Conservation (phyloP, 2,113 vertebrate genomes). For the Percina caprodes region DNA sequence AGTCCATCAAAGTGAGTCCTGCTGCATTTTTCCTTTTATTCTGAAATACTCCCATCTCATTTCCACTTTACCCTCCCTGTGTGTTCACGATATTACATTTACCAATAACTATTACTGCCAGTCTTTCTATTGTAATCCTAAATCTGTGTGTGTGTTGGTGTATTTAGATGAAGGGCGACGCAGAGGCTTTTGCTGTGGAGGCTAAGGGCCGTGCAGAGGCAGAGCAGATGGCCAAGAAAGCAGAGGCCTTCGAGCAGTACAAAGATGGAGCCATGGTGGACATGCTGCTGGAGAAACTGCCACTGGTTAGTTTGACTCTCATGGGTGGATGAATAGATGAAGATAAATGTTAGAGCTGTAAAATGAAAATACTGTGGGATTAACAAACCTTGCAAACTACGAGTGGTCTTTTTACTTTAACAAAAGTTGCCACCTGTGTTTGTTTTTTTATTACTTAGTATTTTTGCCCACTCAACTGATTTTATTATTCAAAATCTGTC, state of each 20-base stretch:
- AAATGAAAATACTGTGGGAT: not conserved
- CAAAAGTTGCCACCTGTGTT: not conserved
- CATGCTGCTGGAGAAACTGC: slow-evolving; percentile 93
- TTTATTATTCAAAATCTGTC: no score
- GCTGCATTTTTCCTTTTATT: not conserved
- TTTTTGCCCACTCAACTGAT: no score
- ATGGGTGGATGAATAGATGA: not conserved
- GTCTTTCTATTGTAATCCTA: not conserved
- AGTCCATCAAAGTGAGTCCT: slow-evolving; percentile 88
- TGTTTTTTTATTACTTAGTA: no score
- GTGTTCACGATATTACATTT: not conserved
- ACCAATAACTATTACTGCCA: not conserved
- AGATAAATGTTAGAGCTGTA: not conserved
- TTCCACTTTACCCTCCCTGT: not conserved
- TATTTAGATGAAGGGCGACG: slow-evolving; percentile 90
- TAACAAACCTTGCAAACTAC: not conserved
- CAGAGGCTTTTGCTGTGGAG: slow-evolving; percentile 88
- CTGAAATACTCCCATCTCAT: not conserved
- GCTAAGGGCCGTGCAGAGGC: slow-evolving; percentile 91
- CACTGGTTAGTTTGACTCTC: slow-evolving; percentile 82
- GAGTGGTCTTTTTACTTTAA: not conserved
- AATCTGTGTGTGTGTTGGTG: slow-evolving; percentile 4
- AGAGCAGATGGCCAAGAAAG: slow-evolving; percentile 93
- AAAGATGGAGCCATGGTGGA: slow-evolving; percentile 93
- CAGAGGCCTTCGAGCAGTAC: slow-evolving; percentile 92